Conservation (phyloP, 1,140 invertebrate genomes). For the Nephila pilipes region DNA sequence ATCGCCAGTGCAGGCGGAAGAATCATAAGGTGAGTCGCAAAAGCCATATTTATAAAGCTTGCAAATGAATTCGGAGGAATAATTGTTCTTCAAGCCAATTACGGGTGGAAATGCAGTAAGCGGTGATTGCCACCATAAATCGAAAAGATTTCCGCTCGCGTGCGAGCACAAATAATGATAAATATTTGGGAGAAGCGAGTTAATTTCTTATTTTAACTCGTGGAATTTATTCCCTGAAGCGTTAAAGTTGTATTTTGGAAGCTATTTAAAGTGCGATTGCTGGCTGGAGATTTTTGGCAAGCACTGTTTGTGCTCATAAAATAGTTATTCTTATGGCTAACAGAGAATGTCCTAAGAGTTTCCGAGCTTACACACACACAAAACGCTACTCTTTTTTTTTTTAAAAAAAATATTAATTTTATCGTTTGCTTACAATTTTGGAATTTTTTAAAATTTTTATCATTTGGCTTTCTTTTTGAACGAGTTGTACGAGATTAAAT, state of each 20-base stretch:
- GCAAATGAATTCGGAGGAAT: constrained; percentile 25
- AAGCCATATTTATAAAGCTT: constrained; percentile 37
- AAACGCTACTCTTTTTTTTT: no score
- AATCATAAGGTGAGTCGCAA: not conserved
- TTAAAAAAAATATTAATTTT: no score
- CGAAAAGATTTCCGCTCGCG: not conserved
- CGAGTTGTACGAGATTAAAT: no score
- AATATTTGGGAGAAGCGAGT: not conserved
- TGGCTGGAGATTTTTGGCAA: no score
- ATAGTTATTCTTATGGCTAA: no score
- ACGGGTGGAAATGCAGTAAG: constrained; percentile 15
- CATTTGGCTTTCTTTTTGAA: no score
- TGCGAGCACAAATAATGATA: constrained; percentile 23
- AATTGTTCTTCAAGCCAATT: constrained; percentile 22
- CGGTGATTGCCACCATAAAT: constrained; percentile 29
- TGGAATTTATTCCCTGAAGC: not conserved
- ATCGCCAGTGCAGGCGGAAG: not conserved
- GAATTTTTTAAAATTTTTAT: no score
- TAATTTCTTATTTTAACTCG: constrained; percentile 19
- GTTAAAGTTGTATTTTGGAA: not conserved
- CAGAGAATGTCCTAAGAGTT: no score
- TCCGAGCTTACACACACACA: no score
- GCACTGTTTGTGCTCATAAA: no score
- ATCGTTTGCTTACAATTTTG: no score
- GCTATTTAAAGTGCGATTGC: no score